Percentiles rank a stretch among this genome's conserved stretches.
Evolutionary conservation across 2,113 vertebrate species (phyloP).

Genomic region (Podarcis raffonei): DNA sequence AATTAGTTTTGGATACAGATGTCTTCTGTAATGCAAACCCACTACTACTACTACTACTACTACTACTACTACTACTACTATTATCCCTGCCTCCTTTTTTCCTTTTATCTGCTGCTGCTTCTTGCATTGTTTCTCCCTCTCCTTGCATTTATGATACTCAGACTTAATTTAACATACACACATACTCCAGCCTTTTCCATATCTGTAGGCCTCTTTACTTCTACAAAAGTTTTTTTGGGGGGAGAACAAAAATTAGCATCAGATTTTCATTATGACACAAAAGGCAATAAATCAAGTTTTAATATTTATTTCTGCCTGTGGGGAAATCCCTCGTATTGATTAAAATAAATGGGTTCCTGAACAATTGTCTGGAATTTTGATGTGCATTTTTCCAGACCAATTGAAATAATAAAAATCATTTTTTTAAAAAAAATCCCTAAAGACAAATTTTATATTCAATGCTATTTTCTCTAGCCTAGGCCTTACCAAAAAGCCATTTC

Average conservation of each 20-base stretch:
- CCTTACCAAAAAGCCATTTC: background rate
- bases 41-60: too few species aligned
- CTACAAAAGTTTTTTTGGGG: background rate
- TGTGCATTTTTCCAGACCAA: background rate
- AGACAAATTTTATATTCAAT: background rate
- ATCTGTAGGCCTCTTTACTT: background rate
- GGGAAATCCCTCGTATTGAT: background rate
- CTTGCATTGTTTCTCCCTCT: too few species aligned
- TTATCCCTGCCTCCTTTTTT: too few species aligned
- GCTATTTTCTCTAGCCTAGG: background rate
- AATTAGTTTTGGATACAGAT: too few species aligned
- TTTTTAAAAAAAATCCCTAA: background rate
- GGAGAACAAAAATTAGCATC: background rate
- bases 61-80: too few species aligned
- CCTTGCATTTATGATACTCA: background rate
- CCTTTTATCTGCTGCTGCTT: too few species aligned
- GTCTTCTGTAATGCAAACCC: too few species aligned
- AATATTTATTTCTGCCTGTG: background rate
- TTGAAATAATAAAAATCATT: background rate
- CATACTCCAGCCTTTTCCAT: background rate
- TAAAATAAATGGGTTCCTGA: background rate
- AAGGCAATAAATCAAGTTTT: background rate
- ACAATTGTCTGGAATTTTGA: background rate
- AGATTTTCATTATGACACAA: background rate
- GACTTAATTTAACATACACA: background rate